Conservation (phyloP, 2,113 vertebrate genomes). For the Glaucidium brasilianum region DNA sequence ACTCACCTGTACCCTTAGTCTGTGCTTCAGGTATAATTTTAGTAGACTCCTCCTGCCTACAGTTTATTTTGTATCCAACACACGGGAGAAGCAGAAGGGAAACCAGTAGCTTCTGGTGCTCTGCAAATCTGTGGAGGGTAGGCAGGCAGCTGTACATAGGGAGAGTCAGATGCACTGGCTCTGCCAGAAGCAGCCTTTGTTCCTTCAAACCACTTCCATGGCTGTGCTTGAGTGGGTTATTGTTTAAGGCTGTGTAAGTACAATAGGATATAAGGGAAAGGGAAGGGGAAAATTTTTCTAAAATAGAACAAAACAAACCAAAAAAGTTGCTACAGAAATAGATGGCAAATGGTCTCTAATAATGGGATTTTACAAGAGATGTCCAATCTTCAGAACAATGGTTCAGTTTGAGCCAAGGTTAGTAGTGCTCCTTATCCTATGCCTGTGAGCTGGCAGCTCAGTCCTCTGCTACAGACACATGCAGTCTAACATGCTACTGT, state of each 20-base stretch:
- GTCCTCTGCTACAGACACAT: not conserved
- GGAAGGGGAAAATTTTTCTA: not conserved
- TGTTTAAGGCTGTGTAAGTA: constrained; percentile 15
- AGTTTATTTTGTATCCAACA: not conserved
- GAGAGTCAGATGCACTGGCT: not conserved
- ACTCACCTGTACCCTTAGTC: not conserved
- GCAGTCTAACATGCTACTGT: not conserved
- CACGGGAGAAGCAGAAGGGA: not conserved
- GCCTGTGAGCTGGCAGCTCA: not conserved
- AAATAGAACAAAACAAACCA: not conserved
- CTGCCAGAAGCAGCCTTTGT: constrained; percentile 43
- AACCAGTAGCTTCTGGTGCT: not conserved
- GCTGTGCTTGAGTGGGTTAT: not conserved
- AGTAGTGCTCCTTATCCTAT: not conserved
- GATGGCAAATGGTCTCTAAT: constrained; percentile 13
- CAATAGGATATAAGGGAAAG: constrained; percentile 9
- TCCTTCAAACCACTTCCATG: not conserved
- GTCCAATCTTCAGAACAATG: constrained; percentile 13
- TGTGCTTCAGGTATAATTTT: not conserved
- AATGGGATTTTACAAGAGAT: constrained; percentile 13
- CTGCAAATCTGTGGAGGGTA: not conserved
- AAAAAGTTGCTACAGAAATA: not conserved
- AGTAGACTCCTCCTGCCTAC: not conserved
- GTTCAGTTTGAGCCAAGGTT: constrained; percentile 9
- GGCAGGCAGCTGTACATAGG: not conserved